phyloP scores from a whole-genome alignment of 30 jellyfish, hydroid and myxozoan genomes.

The Cassiopea andromeda region DNA sequence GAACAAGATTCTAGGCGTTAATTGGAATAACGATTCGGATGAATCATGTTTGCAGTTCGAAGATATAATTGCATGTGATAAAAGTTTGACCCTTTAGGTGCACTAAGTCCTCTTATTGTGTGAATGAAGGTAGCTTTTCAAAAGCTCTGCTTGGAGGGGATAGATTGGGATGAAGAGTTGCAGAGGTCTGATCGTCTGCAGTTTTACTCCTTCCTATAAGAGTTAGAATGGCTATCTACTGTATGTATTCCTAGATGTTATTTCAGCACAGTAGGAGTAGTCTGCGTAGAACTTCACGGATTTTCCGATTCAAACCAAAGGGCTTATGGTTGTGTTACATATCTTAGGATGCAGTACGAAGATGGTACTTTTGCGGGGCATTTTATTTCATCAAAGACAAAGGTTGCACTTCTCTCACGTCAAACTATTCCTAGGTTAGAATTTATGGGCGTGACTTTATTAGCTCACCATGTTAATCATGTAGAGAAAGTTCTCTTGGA shows the following conservation, averaged over 20 bases:
- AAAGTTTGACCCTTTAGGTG: constrained; percentile 68
- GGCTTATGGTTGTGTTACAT: constrained; percentile 13
- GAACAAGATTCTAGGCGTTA: no score
- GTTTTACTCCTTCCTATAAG: background rate
- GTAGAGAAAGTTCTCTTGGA: background rate
- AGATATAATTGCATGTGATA: background rate
- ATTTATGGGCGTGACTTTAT: constrained; percentile 6
- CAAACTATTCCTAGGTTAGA: constrained; percentile 42
- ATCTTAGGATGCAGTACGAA: constrained; percentile 11
- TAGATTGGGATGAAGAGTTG: constrained; percentile 52
- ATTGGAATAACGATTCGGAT: constrained; percentile 15
- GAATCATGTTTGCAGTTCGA: constrained; percentile 8
- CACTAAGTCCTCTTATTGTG: constrained; percentile 35
- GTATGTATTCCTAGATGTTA: constrained; percentile 29
- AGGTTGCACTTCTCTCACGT: constrained; percentile 10
- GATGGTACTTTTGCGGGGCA: background rate
- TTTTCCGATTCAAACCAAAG: constrained; percentile 45
- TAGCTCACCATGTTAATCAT: background rate
- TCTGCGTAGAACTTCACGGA: constrained; percentile 6
- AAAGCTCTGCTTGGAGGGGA: constrained; percentile 23
- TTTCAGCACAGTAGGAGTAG: background rate
- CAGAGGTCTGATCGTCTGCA: background rate
- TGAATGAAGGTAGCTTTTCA: constrained; percentile 33
- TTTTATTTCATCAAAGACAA: constrained; percentile 22
- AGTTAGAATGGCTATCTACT: constrained; percentile 16